Percentiles rank a stretch among this genome's conserved stretches.
Evolutionary conservation across 2,888 invertebrate genomes (phyloP).

Genomic region (Phengaris arion): DNA sequence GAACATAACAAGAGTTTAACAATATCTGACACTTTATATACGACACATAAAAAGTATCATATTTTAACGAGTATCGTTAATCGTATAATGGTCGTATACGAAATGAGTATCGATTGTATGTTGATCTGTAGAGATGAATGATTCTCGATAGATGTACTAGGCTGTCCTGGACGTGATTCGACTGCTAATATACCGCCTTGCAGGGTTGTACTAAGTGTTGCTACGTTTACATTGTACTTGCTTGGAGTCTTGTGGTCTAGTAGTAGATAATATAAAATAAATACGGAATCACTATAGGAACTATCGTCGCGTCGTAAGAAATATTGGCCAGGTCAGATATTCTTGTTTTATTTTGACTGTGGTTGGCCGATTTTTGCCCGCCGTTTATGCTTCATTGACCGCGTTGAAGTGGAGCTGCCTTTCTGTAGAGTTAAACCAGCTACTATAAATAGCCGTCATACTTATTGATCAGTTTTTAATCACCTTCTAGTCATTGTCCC

Average conservation of each 20-base stretch:
- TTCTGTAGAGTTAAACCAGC: constrained; percentile 21
- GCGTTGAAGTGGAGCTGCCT: not conserved
- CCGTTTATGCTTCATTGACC: constrained; percentile 11
- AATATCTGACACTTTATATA: too few species aligned
- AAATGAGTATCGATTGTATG: not conserved
- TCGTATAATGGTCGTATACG: not conserved
- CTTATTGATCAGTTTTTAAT: constrained; percentile 29
- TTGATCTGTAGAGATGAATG: constrained; percentile 12
- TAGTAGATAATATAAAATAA: not conserved
- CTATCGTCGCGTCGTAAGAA: not conserved
- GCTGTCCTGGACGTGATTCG: constrained; percentile 1
- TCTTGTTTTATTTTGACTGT: constrained; percentile 8
- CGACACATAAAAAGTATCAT: not conserved
- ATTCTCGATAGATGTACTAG: too few species aligned
- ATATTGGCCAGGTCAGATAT: not conserved
- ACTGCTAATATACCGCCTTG: not conserved
- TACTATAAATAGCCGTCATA: constrained; percentile 26
- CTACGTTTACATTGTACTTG: too few species aligned
- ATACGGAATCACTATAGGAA: not conserved
- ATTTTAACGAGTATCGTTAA: not conserved
- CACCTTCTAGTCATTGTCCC: constrained; percentile 33
- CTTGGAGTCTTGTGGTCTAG: too few species aligned
- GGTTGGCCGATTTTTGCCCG: not conserved
- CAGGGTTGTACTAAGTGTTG: too few species aligned
- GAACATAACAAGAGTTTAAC: too few species aligned